Base-by-base conservation (phyloP, 2,113 vertebrate species). In the Cacatua alba region DNA sequence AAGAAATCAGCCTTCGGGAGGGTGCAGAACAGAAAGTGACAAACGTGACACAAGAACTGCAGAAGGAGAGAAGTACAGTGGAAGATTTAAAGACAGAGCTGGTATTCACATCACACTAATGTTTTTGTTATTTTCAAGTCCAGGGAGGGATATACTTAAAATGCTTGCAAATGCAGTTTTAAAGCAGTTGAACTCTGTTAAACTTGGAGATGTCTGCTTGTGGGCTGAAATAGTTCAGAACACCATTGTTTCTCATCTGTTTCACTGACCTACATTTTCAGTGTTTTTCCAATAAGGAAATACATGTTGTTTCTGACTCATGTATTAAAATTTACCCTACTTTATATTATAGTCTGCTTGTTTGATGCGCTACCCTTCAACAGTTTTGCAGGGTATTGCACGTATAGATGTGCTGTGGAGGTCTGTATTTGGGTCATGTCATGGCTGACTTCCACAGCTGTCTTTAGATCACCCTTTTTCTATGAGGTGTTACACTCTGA, bases 61-160 rank as follows among this genome's bases (percentile, higher is more conserved):
- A 98, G 96, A 98, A 94, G 91, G 98, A 98, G 87, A 98, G 97
- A 90, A 96, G 96, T 95, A 88, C 98, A 52, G 98, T 98, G 29
- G 98, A 99, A 84, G 98, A 98, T 86, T 97, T 99, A 46, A 98
- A 99, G 92, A 99, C 98, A 87, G 99, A 99, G 94, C 98, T 99
- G 99, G 99, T 99, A 99, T 90, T 95, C 68, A 79, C 60, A 74
- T 71, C 44, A 64, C 39, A 43, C 67, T 88, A 41, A 76, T 82
- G 35, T 74, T 86, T 85, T 87, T 78, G 17, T 80, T 82, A 29
- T 77, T 93, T 94, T 79, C 37, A 37, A 8, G 37, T 71, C 49
- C 53, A 37, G 44, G 37, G 25, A 84, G 11, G 25, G 10, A 2
- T 37, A 25, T 43, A 46, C n/a, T 81, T 64, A 75, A 82, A 18